phyloP scores from a whole-genome alignment of 1,140 invertebrate species.

The Drosophila ohnishii region DNA sequence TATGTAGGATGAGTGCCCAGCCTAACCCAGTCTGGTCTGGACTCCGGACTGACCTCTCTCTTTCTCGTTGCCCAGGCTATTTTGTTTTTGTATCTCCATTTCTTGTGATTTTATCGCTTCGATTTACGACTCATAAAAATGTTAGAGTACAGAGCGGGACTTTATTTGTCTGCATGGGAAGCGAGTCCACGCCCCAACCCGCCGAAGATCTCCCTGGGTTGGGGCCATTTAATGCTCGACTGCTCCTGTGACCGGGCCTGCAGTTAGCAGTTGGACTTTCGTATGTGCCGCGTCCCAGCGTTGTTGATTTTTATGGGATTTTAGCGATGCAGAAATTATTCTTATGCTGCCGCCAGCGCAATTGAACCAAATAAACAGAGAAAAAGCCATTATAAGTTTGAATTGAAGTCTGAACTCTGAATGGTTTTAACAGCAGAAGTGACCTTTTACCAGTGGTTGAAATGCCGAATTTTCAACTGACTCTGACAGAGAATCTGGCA shows the following conservation, averaged over 20 bases:
- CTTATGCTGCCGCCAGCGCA: constrained; percentile 34
- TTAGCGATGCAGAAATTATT: constrained; percentile 78
- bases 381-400: constrained; percentile 34
- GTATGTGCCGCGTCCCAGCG: constrained; percentile 33
- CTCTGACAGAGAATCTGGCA: neutral
- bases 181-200: neutral
- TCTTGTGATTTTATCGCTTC: constrained; percentile 78
- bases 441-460: constrained; percentile 3
- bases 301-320: constrained; percentile 73
- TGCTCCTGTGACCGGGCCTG: constrained; percentile 58
- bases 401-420: constrained; percentile 41
- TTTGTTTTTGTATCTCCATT: constrained; percentile 63
- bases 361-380: constrained; percentile 63
- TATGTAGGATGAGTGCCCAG: constrained; percentile 24
- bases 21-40: constrained; percentile 23
- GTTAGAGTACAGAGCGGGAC: constrained; percentile 57
- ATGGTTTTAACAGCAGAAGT: constrained; percentile 15
- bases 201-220: constrained; percentile 30
- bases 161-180: constrained; percentile 58
- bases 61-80: constrained; percentile 23
- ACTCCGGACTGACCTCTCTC: constrained; percentile 33
- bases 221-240: constrained; percentile 70
- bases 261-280: constrained; percentile 24
- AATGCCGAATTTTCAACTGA: neutral
- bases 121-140: constrained; percentile 81